Conservation (phyloP, 1,140 invertebrate genomes). For the Tyrophagus putrescentiae region DNA sequence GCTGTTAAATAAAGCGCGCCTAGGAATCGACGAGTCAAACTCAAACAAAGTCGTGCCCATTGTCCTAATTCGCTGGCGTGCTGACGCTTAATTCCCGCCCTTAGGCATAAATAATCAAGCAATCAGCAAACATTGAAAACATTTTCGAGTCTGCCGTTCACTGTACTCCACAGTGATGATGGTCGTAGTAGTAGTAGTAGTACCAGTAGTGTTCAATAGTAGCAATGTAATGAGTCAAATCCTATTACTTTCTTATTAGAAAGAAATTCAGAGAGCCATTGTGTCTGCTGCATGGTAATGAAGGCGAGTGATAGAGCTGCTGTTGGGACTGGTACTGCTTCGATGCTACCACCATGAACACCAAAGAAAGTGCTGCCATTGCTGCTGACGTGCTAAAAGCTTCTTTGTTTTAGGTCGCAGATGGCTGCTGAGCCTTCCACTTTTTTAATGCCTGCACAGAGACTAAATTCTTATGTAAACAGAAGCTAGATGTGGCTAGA, state of each 20-base stretch:
- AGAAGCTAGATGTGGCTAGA: not conserved
- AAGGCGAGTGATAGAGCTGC: too few species aligned
- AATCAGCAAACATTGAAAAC: constrained; percentile 16
- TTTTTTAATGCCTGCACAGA: constrained; percentile 10
- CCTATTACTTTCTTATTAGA: constrained; percentile 17
- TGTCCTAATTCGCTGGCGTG: not conserved
- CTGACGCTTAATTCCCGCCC: constrained; percentile 5
- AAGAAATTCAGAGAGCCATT: not conserved
- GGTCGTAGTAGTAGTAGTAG: too few species aligned
- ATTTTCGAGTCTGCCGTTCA: too few species aligned
- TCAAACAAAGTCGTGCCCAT: constrained; percentile 4
- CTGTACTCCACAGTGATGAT: too few species aligned
- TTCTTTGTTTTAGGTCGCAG: constrained; percentile 5
- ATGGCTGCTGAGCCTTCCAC: not conserved
- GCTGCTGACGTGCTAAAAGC: not conserved
- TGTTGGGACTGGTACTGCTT: too few species aligned
- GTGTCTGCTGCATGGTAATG: constrained; percentile 13
- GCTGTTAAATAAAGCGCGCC: constrained; percentile 9
- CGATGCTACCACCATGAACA: not conserved
- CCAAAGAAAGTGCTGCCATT: not conserved
- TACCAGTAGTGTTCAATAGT: too few species aligned
- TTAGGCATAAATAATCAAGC: constrained; percentile 18
- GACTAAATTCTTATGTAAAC: constrained; percentile 10
- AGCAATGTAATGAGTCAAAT: constrained; percentile 13
- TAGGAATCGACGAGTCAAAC: constrained; percentile 8